These are phyloP conservation scores for Agrotis exclamationis DNA, from an alignment of 2,888 invertebrate genomes.

Conservation along the genomic window DNA sequence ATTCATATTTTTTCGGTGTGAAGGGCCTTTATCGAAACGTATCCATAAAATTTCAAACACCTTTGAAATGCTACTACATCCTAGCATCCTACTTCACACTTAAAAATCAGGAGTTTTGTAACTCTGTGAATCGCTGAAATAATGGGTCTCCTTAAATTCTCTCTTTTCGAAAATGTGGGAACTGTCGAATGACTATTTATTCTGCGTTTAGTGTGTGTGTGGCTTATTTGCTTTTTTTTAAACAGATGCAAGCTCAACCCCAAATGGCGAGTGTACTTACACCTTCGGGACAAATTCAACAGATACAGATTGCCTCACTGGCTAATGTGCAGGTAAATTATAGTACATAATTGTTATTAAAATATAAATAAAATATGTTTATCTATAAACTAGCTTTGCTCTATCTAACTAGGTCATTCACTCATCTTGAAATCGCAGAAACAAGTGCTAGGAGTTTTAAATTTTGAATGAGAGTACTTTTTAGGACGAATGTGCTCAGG, in stretches of 20 bases:
- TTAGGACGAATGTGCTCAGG: no score
- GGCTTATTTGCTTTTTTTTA: neutral
- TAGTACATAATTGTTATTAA: neutral
- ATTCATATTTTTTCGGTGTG: no score
- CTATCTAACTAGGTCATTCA: no score
- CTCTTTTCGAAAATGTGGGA: neutral
- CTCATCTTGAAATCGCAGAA: no score
- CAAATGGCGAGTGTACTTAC: slow-evolving; percentile 96
- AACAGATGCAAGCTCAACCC: slow-evolving; percentile 91
- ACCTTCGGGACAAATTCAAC: slow-evolving; percentile 97
- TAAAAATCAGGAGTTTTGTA: neutral
- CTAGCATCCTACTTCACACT: no score
- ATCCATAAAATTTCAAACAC: no score
- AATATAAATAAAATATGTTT: no score
- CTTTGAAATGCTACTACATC: no score
- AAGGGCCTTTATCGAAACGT: neutral
- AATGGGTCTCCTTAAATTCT: neutral
- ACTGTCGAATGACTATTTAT: neutral
- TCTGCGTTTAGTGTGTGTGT: no score
- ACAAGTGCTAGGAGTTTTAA: no score
- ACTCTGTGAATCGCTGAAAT: neutral
- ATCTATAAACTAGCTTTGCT: no score
- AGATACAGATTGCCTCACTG: slow-evolving; percentile 95
- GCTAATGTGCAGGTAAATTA: slow-evolving; percentile 87
- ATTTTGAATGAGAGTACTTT: no score